phyloP scores from a whole-genome alignment of 2,113 vertebrate genomes.

The Athene cunicularia region DNA sequence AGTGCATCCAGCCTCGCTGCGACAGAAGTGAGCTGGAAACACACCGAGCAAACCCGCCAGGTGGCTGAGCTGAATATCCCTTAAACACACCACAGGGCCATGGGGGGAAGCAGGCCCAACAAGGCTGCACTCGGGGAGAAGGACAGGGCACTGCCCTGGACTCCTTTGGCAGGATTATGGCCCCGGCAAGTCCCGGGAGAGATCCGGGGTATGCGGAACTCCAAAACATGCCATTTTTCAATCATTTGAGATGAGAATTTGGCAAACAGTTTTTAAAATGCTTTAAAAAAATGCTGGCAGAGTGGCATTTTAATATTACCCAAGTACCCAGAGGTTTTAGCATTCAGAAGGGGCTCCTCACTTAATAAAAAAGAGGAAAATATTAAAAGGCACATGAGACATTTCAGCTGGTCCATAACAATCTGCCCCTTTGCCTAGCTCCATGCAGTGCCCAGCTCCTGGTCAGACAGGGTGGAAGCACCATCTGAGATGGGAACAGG shows the following conservation, averaged over 20 bases:
- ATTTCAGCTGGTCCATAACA: not conserved
- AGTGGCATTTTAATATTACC: not conserved
- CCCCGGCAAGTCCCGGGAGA: not conserved
- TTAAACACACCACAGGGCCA: fast-evolving
- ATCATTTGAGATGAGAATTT: not conserved
- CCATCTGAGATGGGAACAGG: not conserved
- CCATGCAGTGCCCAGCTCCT: fast-evolving
- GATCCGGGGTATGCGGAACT: not conserved
- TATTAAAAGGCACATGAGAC: not conserved
- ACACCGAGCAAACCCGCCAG: not conserved
- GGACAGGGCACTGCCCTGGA: not conserved
- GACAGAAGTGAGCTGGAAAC: not conserved
- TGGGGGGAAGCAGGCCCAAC: fast-evolving
- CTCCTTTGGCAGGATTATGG: not conserved
- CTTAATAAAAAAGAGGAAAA: not conserved
- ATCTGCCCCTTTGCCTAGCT: not conserved
- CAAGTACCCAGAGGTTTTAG: not conserved
- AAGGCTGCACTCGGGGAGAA: fast-evolving
- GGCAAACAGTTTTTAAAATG: not conserved
- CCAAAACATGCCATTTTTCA: not conserved
- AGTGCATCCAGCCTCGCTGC: fast-evolving
- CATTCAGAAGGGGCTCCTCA: not conserved
- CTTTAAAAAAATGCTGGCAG: not conserved
- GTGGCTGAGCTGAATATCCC: not conserved
- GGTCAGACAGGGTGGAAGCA: fast-evolving